Conservation (phyloP, 2,113 vertebrate species). For the Prionailurus bengalensis region DNA sequence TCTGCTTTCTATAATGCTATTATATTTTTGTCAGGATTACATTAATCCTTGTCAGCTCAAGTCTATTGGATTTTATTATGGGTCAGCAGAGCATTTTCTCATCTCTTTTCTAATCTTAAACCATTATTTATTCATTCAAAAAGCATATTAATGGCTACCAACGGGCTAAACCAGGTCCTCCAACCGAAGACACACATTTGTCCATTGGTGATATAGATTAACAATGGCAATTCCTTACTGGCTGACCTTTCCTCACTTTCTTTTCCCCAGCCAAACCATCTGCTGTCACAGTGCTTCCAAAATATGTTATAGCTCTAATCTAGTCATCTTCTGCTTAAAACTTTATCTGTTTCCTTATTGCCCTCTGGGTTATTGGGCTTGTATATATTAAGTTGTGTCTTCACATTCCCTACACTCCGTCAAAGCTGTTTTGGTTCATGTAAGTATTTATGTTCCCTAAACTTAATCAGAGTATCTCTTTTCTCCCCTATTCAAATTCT, state of each 20-base stretch:
- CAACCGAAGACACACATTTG: background rate
- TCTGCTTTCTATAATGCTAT: conserved; percentile 59
- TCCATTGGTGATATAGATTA: background rate
- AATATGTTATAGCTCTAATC: background rate
- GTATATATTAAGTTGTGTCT: background rate
- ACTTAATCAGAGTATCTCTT: background rate
- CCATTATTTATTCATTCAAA: conserved; percentile 34
- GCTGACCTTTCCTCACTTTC: background rate
- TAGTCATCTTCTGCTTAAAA: background rate
- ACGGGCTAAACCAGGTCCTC: background rate
- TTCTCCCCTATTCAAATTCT: background rate
- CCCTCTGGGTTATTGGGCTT: fast-evolving
- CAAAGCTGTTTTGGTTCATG: background rate
- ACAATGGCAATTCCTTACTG: background rate
- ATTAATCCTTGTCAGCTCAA: conserved; percentile 45
- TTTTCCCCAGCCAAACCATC: background rate
- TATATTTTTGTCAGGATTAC: conserved; percentile 60
- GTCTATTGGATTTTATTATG: background rate
- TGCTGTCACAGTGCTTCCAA: background rate
- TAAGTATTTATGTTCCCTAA: background rate
- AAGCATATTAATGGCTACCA: background rate
- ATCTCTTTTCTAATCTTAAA: background rate
- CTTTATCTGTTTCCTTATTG: background rate
- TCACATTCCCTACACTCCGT: background rate
- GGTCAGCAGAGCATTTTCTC: background rate